These are phyloP conservation scores for Sarcoramphus papa DNA, from an alignment of 2,797 vertebrate genomes.

Conservation along the genomic window DNA sequence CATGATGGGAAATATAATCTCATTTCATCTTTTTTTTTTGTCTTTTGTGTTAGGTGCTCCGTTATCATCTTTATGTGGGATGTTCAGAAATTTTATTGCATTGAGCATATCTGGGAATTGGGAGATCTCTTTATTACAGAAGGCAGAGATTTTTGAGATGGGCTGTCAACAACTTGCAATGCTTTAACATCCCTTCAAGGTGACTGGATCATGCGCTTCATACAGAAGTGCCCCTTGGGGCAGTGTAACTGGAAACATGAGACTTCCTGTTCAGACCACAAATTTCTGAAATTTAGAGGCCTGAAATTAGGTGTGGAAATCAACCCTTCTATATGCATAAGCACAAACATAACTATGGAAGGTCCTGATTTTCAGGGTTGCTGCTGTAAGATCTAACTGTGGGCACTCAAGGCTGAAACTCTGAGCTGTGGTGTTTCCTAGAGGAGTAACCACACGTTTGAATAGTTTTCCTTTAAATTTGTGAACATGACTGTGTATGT, in stretches of 20 bases:
- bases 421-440: background rate
- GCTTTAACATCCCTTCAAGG: background rate
- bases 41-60: background rate
- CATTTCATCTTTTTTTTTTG: background rate
- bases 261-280: background rate
- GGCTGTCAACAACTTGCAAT: background rate
- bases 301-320: background rate
- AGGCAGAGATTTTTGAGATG: conserved; percentile 7
- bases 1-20: background rate
- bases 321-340: background rate
- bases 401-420: background rate
- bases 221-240: background rate
- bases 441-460: background rate
- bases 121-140: conserved; percentile 6
- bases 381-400: background rate
- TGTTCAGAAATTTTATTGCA: conserved; percentile 8
- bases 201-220: background rate
- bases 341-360: background rate
- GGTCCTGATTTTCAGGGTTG: background rate
- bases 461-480: background rate
- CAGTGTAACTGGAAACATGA: background rate
- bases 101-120: conserved; percentile 20
- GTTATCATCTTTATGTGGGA: background rate
- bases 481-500: background rate
- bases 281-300: background rate